A percentile compares a stretch with the other conserved stretches of the same genome.
phyloP scores from a whole-genome alignment of 2,113 vertebrate genomes.

The Synchiropus splendidus region DNA sequence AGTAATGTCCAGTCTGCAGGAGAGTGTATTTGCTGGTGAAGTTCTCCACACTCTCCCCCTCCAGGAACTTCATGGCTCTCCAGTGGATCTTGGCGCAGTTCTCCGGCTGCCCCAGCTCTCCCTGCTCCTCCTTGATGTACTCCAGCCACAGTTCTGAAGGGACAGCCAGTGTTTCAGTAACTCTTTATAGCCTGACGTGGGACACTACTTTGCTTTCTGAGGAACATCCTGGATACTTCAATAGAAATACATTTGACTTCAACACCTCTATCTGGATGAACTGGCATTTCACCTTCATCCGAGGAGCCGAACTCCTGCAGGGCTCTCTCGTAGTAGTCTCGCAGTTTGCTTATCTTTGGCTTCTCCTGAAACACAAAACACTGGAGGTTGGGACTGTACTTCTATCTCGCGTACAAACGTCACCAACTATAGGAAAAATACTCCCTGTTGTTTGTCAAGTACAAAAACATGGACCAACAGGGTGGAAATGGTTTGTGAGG shows the following conservation, averaged over 20 bases:
- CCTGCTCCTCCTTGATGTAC: constrained; percentile 84
- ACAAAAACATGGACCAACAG: too few species aligned
- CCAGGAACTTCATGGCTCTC: constrained; percentile 87
- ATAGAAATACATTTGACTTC: not conserved
- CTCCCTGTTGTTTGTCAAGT: too few species aligned
- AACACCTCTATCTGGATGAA: too few species aligned
- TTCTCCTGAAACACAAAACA: constrained; percentile 63
- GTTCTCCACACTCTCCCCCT: constrained; percentile 75
- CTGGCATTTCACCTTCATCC: constrained; percentile 77
- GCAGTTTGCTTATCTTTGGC: constrained; percentile 75
- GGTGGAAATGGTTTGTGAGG: too few species aligned
- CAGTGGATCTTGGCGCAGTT: constrained; percentile 87
- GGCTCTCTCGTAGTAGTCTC: constrained; percentile 88
- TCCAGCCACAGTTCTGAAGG: constrained; percentile 83
- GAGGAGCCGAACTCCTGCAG: constrained; percentile 84
- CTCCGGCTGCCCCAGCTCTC: constrained; percentile 73
- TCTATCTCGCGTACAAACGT: too few species aligned
- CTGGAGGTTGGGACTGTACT: too few species aligned
- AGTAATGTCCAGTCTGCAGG: constrained; percentile 78
- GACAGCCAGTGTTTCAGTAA: not conserved
- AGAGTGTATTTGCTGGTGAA: constrained; percentile 81
- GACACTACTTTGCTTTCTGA: not conserved
- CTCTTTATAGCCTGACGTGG: not conserved
- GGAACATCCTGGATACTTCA: not conserved
- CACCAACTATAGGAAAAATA: too few species aligned